phyloP scores from a whole-genome alignment of 1,140 invertebrate species.

The Hyles vespertilio region DNA sequence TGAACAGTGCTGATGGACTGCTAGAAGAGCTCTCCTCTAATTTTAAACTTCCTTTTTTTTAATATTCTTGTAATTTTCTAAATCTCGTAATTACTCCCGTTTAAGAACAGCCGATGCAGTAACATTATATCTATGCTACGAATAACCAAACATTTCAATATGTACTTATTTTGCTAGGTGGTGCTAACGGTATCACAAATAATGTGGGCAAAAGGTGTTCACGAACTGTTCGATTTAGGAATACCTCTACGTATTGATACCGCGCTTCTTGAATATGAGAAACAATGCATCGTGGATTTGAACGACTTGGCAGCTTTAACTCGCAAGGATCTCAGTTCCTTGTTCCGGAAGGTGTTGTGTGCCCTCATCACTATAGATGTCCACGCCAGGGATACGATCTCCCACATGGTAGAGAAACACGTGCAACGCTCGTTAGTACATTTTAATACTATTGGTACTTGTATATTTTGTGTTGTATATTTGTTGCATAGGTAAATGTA shows the following conservation, averaged over 20 bases:
- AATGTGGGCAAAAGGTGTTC: slow-evolving; percentile 88
- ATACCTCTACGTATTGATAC: slow-evolving; percentile 57
- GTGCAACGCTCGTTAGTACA: slow-evolving; percentile 77
- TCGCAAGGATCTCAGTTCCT: slow-evolving; percentile 80
- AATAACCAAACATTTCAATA: no score
- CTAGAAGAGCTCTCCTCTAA: no score
- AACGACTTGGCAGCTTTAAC: slow-evolving; percentile 87
- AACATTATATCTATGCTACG: no score
- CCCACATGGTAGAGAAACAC: slow-evolving; percentile 81
- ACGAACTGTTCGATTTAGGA: slow-evolving; percentile 80
- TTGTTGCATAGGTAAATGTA: not conserved
- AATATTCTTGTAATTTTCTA: no score
- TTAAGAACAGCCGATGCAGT: no score
- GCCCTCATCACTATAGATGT: slow-evolving; percentile 93
- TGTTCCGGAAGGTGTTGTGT: slow-evolving; percentile 85
- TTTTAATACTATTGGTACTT: slow-evolving; percentile 8
- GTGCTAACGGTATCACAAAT: slow-evolving; percentile 90
- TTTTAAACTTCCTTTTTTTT: no score
- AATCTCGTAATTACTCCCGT: no score
- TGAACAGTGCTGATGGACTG: no score
- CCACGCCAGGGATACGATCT: slow-evolving; percentile 89
- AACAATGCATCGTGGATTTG: slow-evolving; percentile 83
- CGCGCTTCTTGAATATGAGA: slow-evolving; percentile 81
- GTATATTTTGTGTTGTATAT: not conserved
- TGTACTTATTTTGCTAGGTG: slow-evolving; percentile 41